These are phyloP conservation scores for Colostygia pectinataria DNA, from an alignment of 2,888 invertebrate species.

Conservation along the genomic window DNA sequence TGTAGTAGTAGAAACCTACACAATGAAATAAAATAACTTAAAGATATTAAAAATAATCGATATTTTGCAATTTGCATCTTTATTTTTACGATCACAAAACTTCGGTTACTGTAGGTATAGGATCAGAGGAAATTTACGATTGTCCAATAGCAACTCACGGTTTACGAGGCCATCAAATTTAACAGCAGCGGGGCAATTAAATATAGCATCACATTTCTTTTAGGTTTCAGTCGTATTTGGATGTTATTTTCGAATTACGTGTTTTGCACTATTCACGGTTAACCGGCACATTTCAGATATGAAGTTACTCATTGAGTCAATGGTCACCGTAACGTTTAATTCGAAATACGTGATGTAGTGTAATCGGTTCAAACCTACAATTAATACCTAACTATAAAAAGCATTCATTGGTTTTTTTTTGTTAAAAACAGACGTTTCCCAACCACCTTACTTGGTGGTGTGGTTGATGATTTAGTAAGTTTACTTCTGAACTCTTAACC, in stretches of 20 bases:
- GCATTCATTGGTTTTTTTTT: too few relatives aligned
- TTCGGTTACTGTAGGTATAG: not conserved
- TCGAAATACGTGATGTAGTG: not conserved
- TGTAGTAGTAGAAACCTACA: too few relatives aligned
- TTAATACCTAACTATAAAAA: conserved; percentile 1
- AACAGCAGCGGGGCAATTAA: conserved; percentile 22
- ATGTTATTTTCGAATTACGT: conserved; percentile 7
- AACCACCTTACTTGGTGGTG: too few relatives aligned
- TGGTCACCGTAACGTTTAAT: conserved; percentile 11
- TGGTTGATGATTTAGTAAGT: too few relatives aligned
- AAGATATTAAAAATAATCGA: not conserved
- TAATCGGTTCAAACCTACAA: not conserved
- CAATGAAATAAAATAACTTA: too few relatives aligned
- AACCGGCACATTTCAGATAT: conserved; percentile 1
- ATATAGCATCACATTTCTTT: conserved; percentile 9
- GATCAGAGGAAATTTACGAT: conserved; percentile 6
- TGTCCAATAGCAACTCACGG: conserved; percentile 15
- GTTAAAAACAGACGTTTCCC: too few relatives aligned
- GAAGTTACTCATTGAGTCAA: conserved; percentile 3
- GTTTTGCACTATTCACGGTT: not conserved
- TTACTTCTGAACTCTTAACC: too few relatives aligned
- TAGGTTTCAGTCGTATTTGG: conserved; percentile 1
- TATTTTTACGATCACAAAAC: not conserved
- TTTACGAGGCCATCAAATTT: conserved; percentile 22
- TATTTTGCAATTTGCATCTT: not conserved